Conservation (phyloP, 2,797 vertebrate species). For the Hafferia zeledoni region DNA sequence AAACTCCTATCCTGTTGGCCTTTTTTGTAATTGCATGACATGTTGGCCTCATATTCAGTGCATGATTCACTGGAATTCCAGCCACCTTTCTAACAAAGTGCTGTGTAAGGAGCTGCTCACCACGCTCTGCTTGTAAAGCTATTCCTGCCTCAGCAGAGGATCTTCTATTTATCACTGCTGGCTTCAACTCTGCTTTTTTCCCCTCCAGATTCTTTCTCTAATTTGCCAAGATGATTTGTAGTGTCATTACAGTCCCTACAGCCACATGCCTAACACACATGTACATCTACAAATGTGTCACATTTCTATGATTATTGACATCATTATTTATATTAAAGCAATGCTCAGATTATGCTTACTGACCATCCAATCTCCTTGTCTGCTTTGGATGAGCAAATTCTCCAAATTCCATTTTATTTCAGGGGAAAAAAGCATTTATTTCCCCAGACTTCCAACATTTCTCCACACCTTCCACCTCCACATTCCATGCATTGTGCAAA, state of each 20-base stretch:
- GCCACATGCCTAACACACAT: background rate
- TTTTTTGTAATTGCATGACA: background rate
- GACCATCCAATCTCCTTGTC: background rate
- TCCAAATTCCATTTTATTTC: background rate
- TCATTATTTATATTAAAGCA: background rate
- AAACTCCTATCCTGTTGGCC: background rate
- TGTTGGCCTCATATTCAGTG: background rate
- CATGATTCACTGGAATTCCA: background rate
- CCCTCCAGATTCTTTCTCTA: background rate
- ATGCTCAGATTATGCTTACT: background rate
- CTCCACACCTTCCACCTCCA: background rate
- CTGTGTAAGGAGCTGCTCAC: background rate
- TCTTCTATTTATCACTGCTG: background rate
- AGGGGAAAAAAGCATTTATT: background rate
- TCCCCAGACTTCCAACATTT: background rate
- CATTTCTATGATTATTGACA: background rate
- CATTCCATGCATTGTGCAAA: background rate
- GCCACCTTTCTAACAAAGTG: background rate
- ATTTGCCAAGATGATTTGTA: background rate
- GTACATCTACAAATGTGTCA: background rate
- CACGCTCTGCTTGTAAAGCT: background rate
- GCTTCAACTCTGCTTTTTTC: background rate
- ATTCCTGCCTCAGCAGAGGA: background rate
- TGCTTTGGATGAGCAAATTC: background rate
- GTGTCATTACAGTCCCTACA: background rate